Evolutionary conservation across 2,113 vertebrate species (phyloP).

Genomic region (Actenoides lindsayi): DNA sequence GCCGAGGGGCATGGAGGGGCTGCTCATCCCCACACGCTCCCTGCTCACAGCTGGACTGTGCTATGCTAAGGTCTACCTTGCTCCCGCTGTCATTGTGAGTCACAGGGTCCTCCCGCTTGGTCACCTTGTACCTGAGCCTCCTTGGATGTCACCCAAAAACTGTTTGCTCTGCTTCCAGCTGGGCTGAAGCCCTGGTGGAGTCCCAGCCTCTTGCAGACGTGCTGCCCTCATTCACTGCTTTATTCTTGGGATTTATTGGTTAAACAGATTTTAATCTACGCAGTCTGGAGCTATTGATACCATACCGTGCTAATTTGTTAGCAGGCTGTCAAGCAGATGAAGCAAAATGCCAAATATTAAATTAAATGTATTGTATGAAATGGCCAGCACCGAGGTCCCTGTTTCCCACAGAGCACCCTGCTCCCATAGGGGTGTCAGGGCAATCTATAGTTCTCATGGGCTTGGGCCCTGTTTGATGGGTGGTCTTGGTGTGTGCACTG

Average conservation of each 20-base stretch:
- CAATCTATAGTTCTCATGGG: background rate
- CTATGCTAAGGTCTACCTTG: background rate
- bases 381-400: accelerated
- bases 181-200: background rate
- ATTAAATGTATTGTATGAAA: slow-evolving; percentile 10
- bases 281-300: slow-evolving; percentile 54
- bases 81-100: background rate
- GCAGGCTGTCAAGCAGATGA: slow-evolving; percentile 36
- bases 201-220: accelerated
- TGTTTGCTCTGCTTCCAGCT: background rate
- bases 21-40: accelerated
- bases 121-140: background rate
- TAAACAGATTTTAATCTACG: slow-evolving; percentile 61
- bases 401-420: accelerated
- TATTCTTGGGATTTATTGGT: slow-evolving; percentile 23
- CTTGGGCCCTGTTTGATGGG: accelerated
- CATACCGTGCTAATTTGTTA: slow-evolving; percentile 53
- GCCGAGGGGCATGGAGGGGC: background rate
- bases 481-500: background rate
- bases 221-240: background rate
- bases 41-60: background rate
- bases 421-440: accelerated
- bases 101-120: background rate
- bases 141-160: background rate
- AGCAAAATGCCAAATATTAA: slow-evolving; percentile 49